These are phyloP conservation scores for Phycodurus eques DNA, from an alignment of 2,113 vertebrate species.

Conservation along the genomic window DNA sequence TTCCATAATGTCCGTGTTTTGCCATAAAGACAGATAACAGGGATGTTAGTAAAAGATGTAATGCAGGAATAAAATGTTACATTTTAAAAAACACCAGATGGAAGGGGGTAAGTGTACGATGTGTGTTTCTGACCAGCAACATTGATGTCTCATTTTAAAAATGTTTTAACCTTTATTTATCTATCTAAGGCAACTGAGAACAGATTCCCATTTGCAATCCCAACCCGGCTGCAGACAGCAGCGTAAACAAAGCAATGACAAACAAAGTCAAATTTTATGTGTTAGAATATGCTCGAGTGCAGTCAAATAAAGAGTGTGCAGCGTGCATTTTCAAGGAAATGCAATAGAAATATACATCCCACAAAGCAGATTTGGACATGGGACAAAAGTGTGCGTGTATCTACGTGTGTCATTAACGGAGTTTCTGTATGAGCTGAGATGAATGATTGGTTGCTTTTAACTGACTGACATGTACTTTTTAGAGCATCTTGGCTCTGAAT, in stretches of 20 bases:
- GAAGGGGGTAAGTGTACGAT: neutral
- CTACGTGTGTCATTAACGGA: neutral
- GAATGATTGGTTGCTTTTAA: neutral
- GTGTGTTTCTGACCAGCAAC: neutral
- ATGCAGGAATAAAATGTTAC: neutral
- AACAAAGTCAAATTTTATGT: no score
- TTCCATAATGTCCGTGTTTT: constrained; percentile 9
- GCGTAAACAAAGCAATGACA: no score
- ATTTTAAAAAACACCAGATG: neutral
- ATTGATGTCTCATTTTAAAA: neutral
- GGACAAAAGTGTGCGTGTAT: neutral
- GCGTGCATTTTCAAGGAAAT: no score
- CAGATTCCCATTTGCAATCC: no score
- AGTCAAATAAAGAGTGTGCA: no score
- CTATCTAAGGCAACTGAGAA: no score
- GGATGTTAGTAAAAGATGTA: neutral
- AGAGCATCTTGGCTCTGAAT: constrained; percentile 85
- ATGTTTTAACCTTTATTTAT: no score
- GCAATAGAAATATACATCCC: no score
- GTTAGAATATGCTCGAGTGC: no score
- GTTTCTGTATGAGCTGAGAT: neutral
- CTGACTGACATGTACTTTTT: constrained; percentile 7
- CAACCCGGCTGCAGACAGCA: no score
- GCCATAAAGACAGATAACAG: constrained; percentile 12
- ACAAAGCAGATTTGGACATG: no score